Evolutionary conservation across 2,113 vertebrate genomes (phyloP).

Genomic region (Aptenodytes forsteri): DNA sequence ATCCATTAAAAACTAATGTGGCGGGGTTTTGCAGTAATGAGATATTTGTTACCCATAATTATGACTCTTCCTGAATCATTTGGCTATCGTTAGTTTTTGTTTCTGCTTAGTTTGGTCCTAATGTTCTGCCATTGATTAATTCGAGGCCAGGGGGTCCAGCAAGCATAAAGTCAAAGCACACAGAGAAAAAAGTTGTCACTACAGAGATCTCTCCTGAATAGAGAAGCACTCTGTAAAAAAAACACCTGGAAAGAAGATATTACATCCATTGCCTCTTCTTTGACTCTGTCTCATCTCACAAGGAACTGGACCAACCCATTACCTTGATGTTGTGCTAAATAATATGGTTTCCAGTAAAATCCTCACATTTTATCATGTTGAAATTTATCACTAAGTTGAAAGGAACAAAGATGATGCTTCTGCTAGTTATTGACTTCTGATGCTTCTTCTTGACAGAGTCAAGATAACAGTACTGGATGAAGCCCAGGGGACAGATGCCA

Average conservation of each 20-base stretch:
- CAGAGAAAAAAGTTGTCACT: background rate
- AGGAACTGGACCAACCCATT: background rate
- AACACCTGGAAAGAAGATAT: background rate
- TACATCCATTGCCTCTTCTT: background rate
- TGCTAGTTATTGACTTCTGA: background rate
- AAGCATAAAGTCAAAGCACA: background rate
- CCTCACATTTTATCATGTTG: background rate
- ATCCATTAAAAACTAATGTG: background rate
- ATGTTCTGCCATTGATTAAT: background rate
- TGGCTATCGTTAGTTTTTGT: background rate
- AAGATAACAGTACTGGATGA: background rate
- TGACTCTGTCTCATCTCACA: background rate
- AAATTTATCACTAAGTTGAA: background rate
- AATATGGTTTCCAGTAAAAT: background rate
- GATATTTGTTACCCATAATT: background rate
- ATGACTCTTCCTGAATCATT: background rate
- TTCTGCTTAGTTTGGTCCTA: background rate
- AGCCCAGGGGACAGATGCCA: background rate
- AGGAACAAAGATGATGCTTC: background rate
- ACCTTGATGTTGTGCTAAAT: background rate
- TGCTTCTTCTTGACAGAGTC: background rate
- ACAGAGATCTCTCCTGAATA: background rate
- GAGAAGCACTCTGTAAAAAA: background rate
- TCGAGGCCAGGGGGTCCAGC: rapidly evolving
- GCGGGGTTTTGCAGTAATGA: background rate